A percentile compares a stretch with the other conserved stretches of the same genome.
Conservation (phyloP, 1,140 invertebrate genomes). For the Phymastichus coffea region DNA sequence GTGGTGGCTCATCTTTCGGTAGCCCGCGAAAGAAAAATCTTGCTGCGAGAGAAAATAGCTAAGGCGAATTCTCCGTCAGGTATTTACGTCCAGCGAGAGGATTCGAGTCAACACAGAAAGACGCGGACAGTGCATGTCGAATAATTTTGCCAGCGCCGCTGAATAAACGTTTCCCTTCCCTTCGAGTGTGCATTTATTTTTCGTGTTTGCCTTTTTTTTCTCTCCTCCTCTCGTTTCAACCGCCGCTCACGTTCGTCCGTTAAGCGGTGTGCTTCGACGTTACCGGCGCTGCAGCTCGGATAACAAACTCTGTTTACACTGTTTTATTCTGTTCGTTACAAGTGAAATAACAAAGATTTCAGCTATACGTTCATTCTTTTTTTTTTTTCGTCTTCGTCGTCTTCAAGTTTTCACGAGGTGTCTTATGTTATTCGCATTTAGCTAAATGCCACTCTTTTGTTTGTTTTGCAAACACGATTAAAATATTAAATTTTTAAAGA, state of each 20-base stretch:
- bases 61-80: background rate
- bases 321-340: background rate
- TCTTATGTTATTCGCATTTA: too few species aligned
- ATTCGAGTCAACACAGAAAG: background rate
- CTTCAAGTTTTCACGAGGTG: too few species aligned
- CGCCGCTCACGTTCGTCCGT: background rate
- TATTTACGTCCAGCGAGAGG: background rate
- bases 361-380: too few species aligned
- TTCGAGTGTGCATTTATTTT: too few species aligned
- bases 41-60: background rate
- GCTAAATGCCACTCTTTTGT: too few species aligned
- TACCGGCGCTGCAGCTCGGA: too few species aligned
- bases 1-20: too few species aligned
- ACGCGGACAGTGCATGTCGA: conserved; percentile 9
- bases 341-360: background rate
- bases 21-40: too few species aligned
- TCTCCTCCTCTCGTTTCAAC: background rate
- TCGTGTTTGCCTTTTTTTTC: background rate
- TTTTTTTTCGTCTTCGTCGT: too few species aligned
- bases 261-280: background rate
- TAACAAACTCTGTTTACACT: background rate
- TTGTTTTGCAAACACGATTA: too few species aligned
- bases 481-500: too few species aligned
- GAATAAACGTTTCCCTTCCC: conserved; percentile 17
- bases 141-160: conserved; percentile 16